Evolutionary conservation across 2,888 invertebrate species (phyloP), one percentile per base, ranked within the genome.

Genomic region (Troides aeacus): DNA sequence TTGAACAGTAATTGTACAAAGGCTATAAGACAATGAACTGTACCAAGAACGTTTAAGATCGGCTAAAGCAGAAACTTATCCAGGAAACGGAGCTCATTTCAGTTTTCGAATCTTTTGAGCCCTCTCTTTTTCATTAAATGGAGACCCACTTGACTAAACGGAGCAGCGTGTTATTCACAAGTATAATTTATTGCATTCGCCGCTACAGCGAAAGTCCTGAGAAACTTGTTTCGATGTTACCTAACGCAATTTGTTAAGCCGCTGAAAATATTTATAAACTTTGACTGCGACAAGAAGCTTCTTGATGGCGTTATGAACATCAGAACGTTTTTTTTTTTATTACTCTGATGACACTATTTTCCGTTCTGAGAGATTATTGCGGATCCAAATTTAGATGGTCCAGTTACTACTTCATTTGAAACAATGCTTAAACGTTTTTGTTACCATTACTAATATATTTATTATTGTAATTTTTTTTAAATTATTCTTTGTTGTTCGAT

Each of bases 171-270:
- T 83, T 82, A 78, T 77, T 80, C 78, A 79, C 81, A 77, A 80
- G 80, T 83, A 79, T 85, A 85, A 85, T 85, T 86, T 84, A 86
- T 86, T 84, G 77, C 81, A 77, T 77, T 75, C 74, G 69, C 78
- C 78, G 77, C 76, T 75, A 72, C 72, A 75, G 74, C 77, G 77
- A 78, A 80, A 79, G 80, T 76, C 79, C 76, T 75, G 77, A 74
- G 71, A 75, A 78, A 77, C 75, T 78, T 77, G 71, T 75, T 70
- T 69, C 72, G 71, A 71, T 73, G 70, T 77, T 71, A 72, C 76
- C 78, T 78, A 74, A 74, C 73, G 74, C 66, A 71, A 72, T 72
- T 74, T 72, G 71, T 69, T 64, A 61, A 63, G 72, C 60, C 68
- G 57, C 63, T 70, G 63, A 64, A 72, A 70, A 65, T 62, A 64